Conservation (phyloP, 2,113 vertebrate species). For the Hippolais icterina region DNA sequence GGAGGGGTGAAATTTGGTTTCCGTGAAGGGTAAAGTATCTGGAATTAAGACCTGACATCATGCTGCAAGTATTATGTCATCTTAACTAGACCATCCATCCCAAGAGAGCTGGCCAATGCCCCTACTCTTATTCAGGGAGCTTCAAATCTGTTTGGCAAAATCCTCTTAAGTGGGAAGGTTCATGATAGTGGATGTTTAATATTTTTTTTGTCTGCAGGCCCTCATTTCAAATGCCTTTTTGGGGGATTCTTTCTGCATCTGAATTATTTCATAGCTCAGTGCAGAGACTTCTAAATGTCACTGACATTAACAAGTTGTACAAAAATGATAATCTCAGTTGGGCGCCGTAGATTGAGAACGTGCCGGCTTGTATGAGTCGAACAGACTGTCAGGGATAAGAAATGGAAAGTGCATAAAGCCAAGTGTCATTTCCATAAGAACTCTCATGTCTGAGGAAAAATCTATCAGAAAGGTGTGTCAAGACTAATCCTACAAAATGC, state of each 20-base stretch:
- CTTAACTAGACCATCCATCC: not conserved
- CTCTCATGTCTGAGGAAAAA: not conserved
- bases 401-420: constrained; percentile 43
- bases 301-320: constrained; percentile 59
- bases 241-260: constrained; percentile 1
- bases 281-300: constrained; percentile 52
- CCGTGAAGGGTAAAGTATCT: not conserved
- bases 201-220: not conserved
- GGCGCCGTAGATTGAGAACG: not conserved
- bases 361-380: not conserved
- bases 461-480: constrained; percentile 40
- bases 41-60: not conserved
- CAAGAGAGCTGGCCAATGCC: not conserved
- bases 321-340: constrained; percentile 49
- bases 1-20: not conserved
- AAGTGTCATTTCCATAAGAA: constrained; percentile 53
- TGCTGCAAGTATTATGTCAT: not conserved
- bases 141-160: not conserved
- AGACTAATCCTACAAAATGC: constrained; percentile 13
- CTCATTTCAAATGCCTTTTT: constrained; percentile 13
- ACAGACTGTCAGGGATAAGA: constrained; percentile 13
- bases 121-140: not conserved
- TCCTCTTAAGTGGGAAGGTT: not conserved
- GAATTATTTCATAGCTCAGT: constrained; percentile 51
- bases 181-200: not conserved